Evolutionary conservation across 2,797 vertebrate species (phyloP).

Genomic region (Tragelaphus oryx): DNA sequence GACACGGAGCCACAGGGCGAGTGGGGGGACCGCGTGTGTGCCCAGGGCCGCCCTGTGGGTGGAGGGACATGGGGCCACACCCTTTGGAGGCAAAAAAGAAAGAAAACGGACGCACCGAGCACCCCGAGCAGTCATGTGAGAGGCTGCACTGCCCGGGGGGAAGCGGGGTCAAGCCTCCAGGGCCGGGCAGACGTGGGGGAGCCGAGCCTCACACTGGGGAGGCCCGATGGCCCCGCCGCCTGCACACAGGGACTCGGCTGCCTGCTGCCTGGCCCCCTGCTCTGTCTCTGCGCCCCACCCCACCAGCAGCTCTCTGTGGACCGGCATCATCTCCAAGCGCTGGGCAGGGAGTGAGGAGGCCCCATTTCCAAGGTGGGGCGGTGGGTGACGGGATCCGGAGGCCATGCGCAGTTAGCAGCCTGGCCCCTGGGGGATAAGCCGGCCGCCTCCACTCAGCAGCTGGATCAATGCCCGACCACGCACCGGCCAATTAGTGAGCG

Average conservation of each 20-base stretch:
- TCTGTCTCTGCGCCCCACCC: accelerated
- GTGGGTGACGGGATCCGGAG: conserved; percentile 56
- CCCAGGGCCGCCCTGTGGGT: accelerated
- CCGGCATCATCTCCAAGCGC: conserved; percentile 55
- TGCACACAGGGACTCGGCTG: not conserved
- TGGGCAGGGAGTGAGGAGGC: not conserved
- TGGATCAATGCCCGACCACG: conserved; percentile 90
- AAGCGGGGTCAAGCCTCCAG: not conserved
- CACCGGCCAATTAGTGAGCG: conserved; percentile 87
- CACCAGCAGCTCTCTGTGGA: not conserved
- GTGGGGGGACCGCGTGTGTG: accelerated
- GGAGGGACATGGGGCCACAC: accelerated
- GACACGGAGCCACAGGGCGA: not conserved
- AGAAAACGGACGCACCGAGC: accelerated
- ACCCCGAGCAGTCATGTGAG: accelerated
- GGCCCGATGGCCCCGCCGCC: accelerated
- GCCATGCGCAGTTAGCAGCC: conserved; percentile 91
- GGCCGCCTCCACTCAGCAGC: conserved; percentile 80
- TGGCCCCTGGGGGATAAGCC: conserved; percentile 85
- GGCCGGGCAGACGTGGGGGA: accelerated
- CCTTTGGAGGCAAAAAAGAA: not conserved
- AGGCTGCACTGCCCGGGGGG: not conserved
- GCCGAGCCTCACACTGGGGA: too few relatives aligned
- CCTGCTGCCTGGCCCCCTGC: accelerated
- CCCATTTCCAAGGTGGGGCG: not conserved